A percentile compares a stretch with the other conserved stretches of the same genome.
Conservation (phyloP, 2,113 vertebrate species). For the Emydura subglobosa region DNA sequence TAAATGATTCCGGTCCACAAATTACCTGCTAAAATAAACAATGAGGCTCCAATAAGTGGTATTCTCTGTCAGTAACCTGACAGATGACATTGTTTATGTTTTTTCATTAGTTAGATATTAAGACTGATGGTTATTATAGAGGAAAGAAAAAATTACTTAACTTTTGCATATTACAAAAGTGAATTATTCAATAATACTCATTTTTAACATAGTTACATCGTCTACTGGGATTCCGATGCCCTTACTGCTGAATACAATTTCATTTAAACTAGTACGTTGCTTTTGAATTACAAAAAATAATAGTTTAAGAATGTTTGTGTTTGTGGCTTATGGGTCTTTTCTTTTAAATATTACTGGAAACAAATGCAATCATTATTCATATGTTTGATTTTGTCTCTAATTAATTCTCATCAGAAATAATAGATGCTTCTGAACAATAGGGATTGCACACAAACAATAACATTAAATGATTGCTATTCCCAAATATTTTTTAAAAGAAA, state of each 20-base stretch:
- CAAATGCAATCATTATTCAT: conserved; percentile 31
- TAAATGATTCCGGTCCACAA: conserved; percentile 84
- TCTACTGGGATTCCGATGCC: conserved; percentile 60
- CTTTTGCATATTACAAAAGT: conserved; percentile 70
- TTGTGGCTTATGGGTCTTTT: neutral
- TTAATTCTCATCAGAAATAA: conserved; percentile 71
- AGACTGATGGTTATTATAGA: conserved; percentile 77
- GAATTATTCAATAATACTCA: conserved; percentile 75
- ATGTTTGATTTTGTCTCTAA: conserved; percentile 55
- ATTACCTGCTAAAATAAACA: conserved; percentile 89
- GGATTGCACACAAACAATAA: conserved; percentile 38
- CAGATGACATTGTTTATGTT: conserved; percentile 73
- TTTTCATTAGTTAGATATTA: conserved; percentile 77
- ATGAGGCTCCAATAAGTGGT: conserved; percentile 76
- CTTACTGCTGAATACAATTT: conserved; percentile 37
- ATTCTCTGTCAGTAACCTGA: conserved; percentile 76
- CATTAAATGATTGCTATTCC: conserved; percentile 37
- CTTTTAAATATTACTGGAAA: conserved; percentile 39
- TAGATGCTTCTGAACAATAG: conserved; percentile 43
- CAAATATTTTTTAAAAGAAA: conserved; percentile 49
- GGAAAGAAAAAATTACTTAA: conserved; percentile 71
- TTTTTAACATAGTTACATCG: conserved; percentile 76
- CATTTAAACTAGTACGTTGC: neutral
- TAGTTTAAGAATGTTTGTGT: neutral
- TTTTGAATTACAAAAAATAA: conserved; percentile 34